Evolutionary conservation across 1,140 invertebrate species (phyloP), one percentile per base, ranked within the genome.

Genomic region (Apis florea): DNA sequence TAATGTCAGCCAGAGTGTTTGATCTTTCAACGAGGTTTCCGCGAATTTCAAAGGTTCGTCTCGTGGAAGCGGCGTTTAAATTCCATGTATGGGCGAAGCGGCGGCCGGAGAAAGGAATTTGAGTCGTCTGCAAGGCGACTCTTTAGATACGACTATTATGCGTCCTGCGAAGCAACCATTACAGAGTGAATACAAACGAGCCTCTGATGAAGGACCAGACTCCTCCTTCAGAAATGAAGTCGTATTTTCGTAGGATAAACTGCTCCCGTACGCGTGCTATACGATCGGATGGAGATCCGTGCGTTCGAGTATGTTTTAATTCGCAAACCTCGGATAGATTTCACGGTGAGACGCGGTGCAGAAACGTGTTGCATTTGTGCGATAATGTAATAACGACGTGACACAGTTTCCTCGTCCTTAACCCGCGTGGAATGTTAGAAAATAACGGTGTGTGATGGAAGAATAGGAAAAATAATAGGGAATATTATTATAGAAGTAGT

Each of bases 181-280:
- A 83, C 63, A 85, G 24, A 54, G 31, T 59, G 79, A 86, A 79
- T 86, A 83, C 85, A 83, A 85, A 86, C 75, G 83, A 79, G 69
- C 69, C 40, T 13, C 49, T 74, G 61, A 53, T 58, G 72, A 31
- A 24, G 58, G 21, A 64, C n/a, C 49, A 63, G 13, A 26, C 51
- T 51, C 12, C 47, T 56, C 61, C 59, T 53, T 70, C 17, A 24
- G 51, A 15, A 83, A 85, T 58, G 73, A 85, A 85, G 64, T n/a
- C 53, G 53, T 78, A 77, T 49, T 82, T 40, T 82, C 75, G 69
- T 74, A n/a, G 58, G 77, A 58, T 13, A 19, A 72, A 84, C 54
- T 31, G 26, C 24, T 8, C 51, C 9, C 24, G 68, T 54, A 9
- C 61, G 9, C 53, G 11, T 1, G n/a, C n/a, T n/a, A n/a, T n/a